A percentile compares a stretch with the other conserved stretches of the same genome.
Conservation (phyloP, 2,888 invertebrate genomes). For the Drosophila hamatofila region DNA sequence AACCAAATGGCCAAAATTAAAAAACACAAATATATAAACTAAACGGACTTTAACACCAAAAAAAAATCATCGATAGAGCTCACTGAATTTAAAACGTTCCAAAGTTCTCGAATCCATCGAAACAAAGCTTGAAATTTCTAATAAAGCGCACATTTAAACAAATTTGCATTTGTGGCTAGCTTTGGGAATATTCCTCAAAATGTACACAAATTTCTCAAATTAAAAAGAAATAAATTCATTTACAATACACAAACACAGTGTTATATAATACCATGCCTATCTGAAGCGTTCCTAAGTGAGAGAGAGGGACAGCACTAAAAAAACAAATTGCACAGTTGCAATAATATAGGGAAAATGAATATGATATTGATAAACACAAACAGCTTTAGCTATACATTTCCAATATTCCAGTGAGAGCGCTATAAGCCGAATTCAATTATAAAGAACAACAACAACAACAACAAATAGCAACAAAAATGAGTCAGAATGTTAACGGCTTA, state of each 20-base stretch:
- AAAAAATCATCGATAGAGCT: not conserved
- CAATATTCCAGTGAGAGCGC: constrained; percentile 4
- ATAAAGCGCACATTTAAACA: not conserved
- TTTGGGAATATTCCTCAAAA: not conserved
- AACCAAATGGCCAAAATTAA: not conserved
- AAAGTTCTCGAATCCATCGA: not conserved
- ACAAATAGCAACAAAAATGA: constrained; percentile 9
- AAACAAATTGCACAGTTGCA: constrained; percentile 2
- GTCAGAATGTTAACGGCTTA: constrained; percentile 20
- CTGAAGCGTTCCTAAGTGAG: not conserved
- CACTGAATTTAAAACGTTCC: not conserved
- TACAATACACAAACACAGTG: not conserved
- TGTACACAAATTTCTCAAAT: not conserved
- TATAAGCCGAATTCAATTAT: not conserved
- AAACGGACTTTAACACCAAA: not conserved
- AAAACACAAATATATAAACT: not conserved
- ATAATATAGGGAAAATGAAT: constrained; percentile 1
- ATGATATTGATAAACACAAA: constrained; percentile 1
- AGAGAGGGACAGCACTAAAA: not conserved
- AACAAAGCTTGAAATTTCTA: not conserved
- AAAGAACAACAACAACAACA: not conserved
- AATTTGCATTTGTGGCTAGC: not conserved
- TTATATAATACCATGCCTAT: not conserved
- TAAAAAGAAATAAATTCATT: not conserved
- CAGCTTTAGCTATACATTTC: not conserved